Conservation (phyloP, 2,797 vertebrate species). For the Takifugu ocellatus region DNA sequence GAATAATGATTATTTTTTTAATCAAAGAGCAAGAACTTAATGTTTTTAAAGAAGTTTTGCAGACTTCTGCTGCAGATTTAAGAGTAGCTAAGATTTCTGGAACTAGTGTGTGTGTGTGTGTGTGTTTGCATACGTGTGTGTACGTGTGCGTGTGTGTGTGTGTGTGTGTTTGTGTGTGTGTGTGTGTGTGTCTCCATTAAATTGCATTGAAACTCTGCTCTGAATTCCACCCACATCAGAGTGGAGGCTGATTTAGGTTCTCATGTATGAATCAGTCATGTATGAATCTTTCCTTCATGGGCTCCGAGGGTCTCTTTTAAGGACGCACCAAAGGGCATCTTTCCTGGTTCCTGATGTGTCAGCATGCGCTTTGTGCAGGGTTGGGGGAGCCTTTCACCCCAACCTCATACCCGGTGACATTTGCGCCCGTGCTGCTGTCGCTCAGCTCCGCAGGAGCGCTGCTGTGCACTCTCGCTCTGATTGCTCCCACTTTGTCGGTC, state of each 20-base stretch:
- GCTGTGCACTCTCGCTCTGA: conserved; percentile 38
- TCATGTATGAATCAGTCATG: too few species aligned
- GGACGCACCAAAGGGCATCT: not conserved
- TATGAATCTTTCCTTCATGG: not conserved
- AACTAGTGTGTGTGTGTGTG: too few species aligned
- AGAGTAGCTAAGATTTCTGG: too few species aligned
- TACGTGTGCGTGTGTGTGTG: too few species aligned
- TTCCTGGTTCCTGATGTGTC: conserved; percentile 1
- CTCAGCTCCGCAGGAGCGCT: conserved; percentile 22
- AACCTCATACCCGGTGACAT: conserved; percentile 11
- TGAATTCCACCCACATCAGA: not conserved
- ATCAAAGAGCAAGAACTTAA: too few species aligned
- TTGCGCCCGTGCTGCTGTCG: conserved; percentile 8
- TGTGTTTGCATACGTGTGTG: too few species aligned
- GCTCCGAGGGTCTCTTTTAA: not conserved
- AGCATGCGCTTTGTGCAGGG: conserved; percentile 16
- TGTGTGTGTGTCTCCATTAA: not conserved
- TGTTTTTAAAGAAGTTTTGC: too few species aligned
- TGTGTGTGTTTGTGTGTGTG: not conserved
- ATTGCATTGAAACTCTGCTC: not conserved
- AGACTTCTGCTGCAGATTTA: too few species aligned
- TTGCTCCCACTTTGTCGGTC: conserved; percentile 38
- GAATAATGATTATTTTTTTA: too few species aligned
- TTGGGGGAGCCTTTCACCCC: conserved; percentile 3
- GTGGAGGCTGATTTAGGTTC: too few species aligned